Evolutionary conservation across 2,797 vertebrate species (phyloP), one percentile per base, ranked within the genome.

Genomic region (Megaceryle alcyon): DNA sequence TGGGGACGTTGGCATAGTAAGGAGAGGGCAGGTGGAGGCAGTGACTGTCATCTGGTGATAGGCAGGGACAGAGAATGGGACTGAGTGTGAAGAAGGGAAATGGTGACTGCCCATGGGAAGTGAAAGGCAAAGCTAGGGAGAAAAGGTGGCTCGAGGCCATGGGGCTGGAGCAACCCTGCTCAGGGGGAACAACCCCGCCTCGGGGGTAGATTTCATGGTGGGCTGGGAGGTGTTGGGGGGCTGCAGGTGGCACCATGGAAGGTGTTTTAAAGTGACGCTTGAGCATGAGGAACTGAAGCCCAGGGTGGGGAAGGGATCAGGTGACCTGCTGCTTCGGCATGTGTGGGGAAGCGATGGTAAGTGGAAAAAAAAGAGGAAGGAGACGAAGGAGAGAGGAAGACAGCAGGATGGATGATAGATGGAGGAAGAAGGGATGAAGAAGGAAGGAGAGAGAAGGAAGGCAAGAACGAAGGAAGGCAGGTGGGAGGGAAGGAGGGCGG

Each of bases 111-210:
- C 26, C 22, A 1, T n/a, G 14, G 22, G 48, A 25, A 39, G 31
- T 28, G 20, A n/a, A 57, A 51, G 57, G 57, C 8, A 17, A 8
- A 51, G 20, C 3, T 9, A 9, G 35, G 35, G 17, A 37, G 33
- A 22, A n/a, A 31, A 56, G 29, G n/a, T 14, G 0, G 1, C 2
- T 2, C 23, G 15, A 59, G 46, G 46, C 29, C n/a, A 1, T 19
- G n/a, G 39, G 33, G 39, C 66, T 46, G 56, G n/a, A 35, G 53
- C 11, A 26, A 31, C 56, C 13, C 22, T 57, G 26, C 19, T 28
- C 2, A 1, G n/a, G 23, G 28, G 28, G 28, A 8, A 29, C 26
- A 53, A 26, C 26, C 51, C 51, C 28, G 26, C 15, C 51, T 28
- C 4, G 51, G 51, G 54, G 70, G 25, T 6, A 28, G 54, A 61